Base-by-base conservation (phyloP, 1,140 invertebrate species). In the Amyelois transitella region DNA sequence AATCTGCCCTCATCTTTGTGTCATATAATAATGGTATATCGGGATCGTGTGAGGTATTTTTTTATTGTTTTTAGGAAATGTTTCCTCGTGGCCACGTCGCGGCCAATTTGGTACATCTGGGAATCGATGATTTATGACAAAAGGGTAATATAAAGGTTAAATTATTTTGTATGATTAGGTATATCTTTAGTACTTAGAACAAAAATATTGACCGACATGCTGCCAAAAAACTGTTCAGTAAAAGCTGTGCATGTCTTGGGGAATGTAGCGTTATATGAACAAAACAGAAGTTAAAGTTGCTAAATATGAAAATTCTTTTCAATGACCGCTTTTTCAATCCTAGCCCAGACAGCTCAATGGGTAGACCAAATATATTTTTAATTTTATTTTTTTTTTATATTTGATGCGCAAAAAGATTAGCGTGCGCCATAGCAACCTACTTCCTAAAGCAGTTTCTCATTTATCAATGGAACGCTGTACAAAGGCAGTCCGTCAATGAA, bases 41-140 rank as follows among this genome's bases (percentile, higher is more conserved):
- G 75, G 76, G 69, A 64, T 78, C 79, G 81, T 87, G 84, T 85
- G 84, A 77, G 84, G 81, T 84, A 85, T 87, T 85, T 86, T 84
- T 85, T 72, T 69, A 60, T 75, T 74, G 64, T 72, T 81, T 85
- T 82, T 77, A 69, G 72, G 70, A 65, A 75, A 77, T 66, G 62
- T 70, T 69, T 75, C 74, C 61, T 71, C 53, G 62, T 62, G 64
- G 74, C 69, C 64, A 60, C 63, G 64, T 72, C 71, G 66, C 55
- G 60, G 75, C 74, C 78, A 80, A 81, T 81, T 83, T 68, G 62
- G 53, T 60, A 58, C 70, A 79, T 84, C 69, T 76, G 81, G 75
- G 63, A 64, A 67, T 60, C 55, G 51, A 77, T 81, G 81, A 86
- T 86, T 78, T 82, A 81, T 75, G 71, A 43, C 43, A 18, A 66